Evolutionary conservation across 1,140 invertebrate species (phyloP).

Genomic region (Magallana ariakensis): DNA sequence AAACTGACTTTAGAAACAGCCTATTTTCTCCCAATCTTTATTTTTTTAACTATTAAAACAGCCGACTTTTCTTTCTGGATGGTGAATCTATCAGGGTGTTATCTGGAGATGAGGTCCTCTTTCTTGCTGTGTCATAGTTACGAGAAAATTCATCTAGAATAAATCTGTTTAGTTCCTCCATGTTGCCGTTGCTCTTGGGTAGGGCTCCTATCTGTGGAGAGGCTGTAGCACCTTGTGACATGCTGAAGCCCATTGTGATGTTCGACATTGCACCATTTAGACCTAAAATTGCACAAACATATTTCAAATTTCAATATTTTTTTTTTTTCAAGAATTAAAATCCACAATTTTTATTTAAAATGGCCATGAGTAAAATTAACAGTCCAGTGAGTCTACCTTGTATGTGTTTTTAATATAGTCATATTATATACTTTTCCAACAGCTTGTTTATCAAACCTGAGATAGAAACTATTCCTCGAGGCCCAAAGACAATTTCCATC

Average conservation of each 20-base stretch:
- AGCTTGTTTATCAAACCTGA: no score
- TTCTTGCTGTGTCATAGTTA: constrained; percentile 81
- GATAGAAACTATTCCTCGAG: no score
- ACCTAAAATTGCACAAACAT: constrained; percentile 66
- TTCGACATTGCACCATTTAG: constrained; percentile 80
- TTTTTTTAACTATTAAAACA: constrained; percentile 42
- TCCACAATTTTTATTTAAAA: no score
- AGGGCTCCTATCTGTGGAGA: constrained; percentile 49
- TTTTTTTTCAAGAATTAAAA: no score
- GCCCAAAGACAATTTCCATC: no score
- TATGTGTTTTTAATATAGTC: no score
- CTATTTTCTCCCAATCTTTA: no score
- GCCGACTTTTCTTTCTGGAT: constrained; percentile 81
- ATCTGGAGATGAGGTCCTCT: constrained; percentile 81
- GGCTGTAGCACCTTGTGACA: constrained; percentile 56
- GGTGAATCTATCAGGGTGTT: constrained; percentile 86
- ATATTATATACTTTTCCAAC: no score
- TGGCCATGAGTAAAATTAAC: no score
- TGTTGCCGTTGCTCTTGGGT: constrained; percentile 64
- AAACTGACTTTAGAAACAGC: background rate
- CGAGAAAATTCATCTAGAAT: constrained; percentile 88
- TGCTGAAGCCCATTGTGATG: constrained; percentile 74
- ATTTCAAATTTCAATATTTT: no score
- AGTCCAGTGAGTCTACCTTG: no score
- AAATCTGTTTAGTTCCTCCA: constrained; percentile 87